Percentiles rank a stretch among this genome's conserved stretches.
Conservation (phyloP, 2,888 invertebrate species). For the Coenonympha arcania region DNA sequence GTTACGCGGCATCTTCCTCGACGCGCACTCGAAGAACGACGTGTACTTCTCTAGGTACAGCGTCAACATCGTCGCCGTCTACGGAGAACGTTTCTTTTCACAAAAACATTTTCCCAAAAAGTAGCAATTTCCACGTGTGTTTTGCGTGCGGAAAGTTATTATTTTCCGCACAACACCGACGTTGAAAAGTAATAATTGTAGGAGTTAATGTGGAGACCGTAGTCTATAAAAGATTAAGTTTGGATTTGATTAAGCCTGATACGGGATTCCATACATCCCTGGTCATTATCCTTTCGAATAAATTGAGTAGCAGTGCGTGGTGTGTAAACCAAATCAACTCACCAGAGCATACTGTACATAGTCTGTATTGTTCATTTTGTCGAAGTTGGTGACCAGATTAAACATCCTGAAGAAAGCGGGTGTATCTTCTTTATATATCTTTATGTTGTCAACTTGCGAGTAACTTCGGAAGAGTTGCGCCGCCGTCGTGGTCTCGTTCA, state of each 20-base stretch:
- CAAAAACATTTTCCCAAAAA: too few species aligned
- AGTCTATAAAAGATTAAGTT: too few species aligned
- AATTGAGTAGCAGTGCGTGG: too few species aligned
- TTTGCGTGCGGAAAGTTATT: too few species aligned
- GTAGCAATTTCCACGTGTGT: too few species aligned
- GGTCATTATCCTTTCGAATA: too few species aligned
- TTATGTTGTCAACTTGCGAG: constrained; percentile 44
- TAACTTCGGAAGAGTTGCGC: constrained; percentile 50
- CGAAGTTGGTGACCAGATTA: constrained; percentile 81
- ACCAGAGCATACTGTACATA: constrained; percentile 81
- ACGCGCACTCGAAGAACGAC: constrained; percentile 74
- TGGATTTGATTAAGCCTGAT: too few species aligned
- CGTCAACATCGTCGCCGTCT: constrained; percentile 80
- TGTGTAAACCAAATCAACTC: constrained; percentile 33
- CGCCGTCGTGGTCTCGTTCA: constrained; percentile 37
- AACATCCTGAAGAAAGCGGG: constrained; percentile 78
- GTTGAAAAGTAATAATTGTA: too few species aligned
- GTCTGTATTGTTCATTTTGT: constrained; percentile 77
- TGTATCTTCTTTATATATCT: constrained; percentile 54
- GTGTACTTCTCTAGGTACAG: constrained; percentile 78
- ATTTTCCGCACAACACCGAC: too few species aligned
- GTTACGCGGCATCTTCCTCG: constrained; percentile 47
- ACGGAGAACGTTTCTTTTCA: too few species aligned
- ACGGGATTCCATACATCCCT: too few species aligned
- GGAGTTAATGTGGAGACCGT: too few species aligned